These are phyloP conservation scores for Aphodius sticticus DNA, from an alignment of 2,888 invertebrate species.

Conservation along the genomic window DNA sequence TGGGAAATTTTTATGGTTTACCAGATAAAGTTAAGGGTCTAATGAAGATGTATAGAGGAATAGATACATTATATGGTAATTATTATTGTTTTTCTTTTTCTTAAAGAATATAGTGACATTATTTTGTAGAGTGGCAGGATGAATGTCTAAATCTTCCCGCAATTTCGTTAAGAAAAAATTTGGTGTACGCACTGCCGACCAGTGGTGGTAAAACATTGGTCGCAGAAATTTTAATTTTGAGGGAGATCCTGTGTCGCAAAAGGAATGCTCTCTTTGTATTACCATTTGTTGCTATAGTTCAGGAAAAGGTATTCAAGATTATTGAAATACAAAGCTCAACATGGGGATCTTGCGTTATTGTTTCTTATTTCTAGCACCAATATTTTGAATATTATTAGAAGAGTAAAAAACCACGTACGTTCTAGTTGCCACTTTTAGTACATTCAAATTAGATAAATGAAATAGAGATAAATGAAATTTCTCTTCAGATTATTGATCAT, in stretches of 20 bases:
- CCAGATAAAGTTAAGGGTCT: constrained; percentile 74
- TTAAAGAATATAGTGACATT: constrained; percentile 27
- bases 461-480: too few species aligned
- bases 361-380: too few species aligned
- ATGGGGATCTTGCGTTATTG: too few species aligned
- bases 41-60: constrained; percentile 79
- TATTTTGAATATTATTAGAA: too few species aligned
- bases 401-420: too few species aligned
- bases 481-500: too few species aligned
- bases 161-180: constrained; percentile 75
- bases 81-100: constrained; percentile 37
- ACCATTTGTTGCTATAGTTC: constrained; percentile 96
- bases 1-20: constrained; percentile 79
- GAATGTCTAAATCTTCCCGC: constrained; percentile 87
- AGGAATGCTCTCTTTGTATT: constrained; percentile 89
- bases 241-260: constrained; percentile 81
- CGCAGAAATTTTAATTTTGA: constrained; percentile 92
- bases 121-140: constrained; percentile 87
- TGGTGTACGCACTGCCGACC: constrained; percentile 93
- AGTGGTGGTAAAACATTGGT: constrained; percentile 98
- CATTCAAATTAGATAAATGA: too few species aligned
- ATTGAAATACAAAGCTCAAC: constrained; percentile 26
- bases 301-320: constrained; percentile 81
- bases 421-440: too few species aligned
- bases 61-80: constrained; percentile 83